Evolutionary conservation across 2,113 vertebrate genomes (phyloP).

Genomic region (Sylvilagus bachmani): DNA sequence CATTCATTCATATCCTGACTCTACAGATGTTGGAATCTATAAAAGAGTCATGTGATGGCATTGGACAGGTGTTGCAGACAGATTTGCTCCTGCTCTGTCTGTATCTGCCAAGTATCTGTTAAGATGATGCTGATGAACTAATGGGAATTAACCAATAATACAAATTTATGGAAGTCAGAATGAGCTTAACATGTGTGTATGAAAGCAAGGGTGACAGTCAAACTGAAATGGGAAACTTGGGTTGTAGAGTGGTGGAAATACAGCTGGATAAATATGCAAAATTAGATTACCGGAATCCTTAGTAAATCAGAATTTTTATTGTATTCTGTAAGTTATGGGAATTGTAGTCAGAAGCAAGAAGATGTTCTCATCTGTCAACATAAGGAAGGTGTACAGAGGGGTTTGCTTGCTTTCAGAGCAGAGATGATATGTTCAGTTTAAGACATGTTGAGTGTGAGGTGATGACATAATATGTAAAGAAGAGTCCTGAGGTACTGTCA

Average conservation of each 20-base stretch:
- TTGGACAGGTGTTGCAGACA: neutral
- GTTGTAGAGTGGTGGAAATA: neutral
- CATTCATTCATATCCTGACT: neutral
- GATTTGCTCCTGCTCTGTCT: neutral
- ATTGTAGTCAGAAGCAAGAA: neutral
- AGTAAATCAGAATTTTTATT: neutral
- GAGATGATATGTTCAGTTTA: constrained; percentile 27
- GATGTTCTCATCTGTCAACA: neutral
- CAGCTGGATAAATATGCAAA: neutral
- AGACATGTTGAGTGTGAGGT: constrained; percentile 20
- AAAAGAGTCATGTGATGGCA: neutral
- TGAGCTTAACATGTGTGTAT: neutral
- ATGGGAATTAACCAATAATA: neutral
- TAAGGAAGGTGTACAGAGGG: constrained; percentile 7
- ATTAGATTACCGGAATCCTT: neutral
- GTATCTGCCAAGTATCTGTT: neutral
- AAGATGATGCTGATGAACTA: neutral
- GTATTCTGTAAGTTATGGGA: neutral
- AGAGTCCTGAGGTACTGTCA: neutral
- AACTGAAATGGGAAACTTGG: neutral
- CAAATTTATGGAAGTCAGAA: neutral
- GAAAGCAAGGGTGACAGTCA: neutral
- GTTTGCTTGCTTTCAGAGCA: neutral
- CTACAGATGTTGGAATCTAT: neutral
- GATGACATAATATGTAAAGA: neutral